Evolutionary conservation across 2,888 invertebrate genomes (phyloP).

Genomic region (Agrochola circellaris): DNA sequence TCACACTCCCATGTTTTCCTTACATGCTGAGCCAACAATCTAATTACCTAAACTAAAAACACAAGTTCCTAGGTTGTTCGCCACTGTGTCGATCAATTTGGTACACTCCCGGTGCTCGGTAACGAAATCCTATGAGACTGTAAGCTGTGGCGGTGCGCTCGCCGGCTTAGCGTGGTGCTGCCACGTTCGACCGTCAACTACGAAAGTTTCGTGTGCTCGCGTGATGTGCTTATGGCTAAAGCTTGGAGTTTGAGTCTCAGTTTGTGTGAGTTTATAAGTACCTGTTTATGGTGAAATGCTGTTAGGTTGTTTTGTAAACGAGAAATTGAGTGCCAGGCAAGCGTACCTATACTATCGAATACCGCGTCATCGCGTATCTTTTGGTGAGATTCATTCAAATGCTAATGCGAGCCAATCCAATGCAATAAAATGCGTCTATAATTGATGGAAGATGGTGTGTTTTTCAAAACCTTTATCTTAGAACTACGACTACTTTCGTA

Average conservation of each 20-base stretch:
- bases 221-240: slow-evolving; percentile 15
- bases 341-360: not conserved
- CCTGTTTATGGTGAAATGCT: not conserved
- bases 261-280: slow-evolving; percentile 14
- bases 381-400: not conserved
- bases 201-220: slow-evolving; percentile 32
- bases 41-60: slow-evolving; percentile 14
- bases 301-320: not conserved
- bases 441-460: not conserved
- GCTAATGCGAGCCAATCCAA: not conserved
- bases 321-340: not conserved
- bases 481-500: too few relatives aligned
- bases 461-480: not conserved
- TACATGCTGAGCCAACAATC: slow-evolving; percentile 1
- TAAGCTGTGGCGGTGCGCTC: slow-evolving; percentile 34
- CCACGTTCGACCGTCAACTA: slow-evolving; percentile 24
- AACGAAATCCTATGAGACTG: slow-evolving; percentile 37
- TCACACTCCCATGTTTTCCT: not conserved
- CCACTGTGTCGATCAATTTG: slow-evolving; percentile 9
- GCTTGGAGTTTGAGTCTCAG: slow-evolving; percentile 19
- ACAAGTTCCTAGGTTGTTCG: slow-evolving; percentile 1
- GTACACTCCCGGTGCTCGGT: not conserved
- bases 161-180: slow-evolving; percentile 27
- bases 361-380: too few relatives aligned
- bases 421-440: too few relatives aligned